Percentiles rank a stretch among this genome's conserved stretches.
These are phyloP conservation scores for Myotis yumanensis DNA, from an alignment of 2,113 vertebrate species.

Conservation along the genomic window DNA sequence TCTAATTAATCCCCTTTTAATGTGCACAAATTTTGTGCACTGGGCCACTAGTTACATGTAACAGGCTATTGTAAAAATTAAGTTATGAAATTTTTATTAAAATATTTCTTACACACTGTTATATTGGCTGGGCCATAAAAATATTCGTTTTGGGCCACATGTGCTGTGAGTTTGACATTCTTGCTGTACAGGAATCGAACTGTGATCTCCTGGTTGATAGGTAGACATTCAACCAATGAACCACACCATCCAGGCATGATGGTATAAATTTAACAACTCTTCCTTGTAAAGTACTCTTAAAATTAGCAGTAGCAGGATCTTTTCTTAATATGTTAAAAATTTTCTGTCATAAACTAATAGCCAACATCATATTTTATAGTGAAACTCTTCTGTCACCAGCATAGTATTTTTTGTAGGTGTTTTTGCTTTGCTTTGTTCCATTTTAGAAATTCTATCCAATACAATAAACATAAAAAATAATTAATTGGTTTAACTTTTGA, in stretches of 20 bases:
- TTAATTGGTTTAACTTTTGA: background rate
- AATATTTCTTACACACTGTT: too few species aligned
- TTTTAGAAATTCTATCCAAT: slow-evolving; percentile 1
- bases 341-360: background rate
- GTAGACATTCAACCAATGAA: too few species aligned
- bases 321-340: background rate
- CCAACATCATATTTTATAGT: background rate
- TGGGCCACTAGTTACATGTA: too few species aligned
- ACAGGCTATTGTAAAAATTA: too few species aligned
- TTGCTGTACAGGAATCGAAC: too few species aligned
- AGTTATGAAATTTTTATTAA: too few species aligned
- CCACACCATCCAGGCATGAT: background rate
- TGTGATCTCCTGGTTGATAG: too few species aligned
- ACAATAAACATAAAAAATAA: background rate
- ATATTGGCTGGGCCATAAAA: too few species aligned
- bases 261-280: background rate
- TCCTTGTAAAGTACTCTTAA: background rate
- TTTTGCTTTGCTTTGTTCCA: slow-evolving; percentile 5
- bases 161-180: too few species aligned
- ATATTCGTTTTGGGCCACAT: too few species aligned
- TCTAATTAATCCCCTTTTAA: too few species aligned
- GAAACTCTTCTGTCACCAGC: background rate
- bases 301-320: background rate
- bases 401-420: background rate
- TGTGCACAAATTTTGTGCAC: too few species aligned